Conservation (phyloP, 2,113 vertebrate species). For the Pollachius pollachius region DNA sequence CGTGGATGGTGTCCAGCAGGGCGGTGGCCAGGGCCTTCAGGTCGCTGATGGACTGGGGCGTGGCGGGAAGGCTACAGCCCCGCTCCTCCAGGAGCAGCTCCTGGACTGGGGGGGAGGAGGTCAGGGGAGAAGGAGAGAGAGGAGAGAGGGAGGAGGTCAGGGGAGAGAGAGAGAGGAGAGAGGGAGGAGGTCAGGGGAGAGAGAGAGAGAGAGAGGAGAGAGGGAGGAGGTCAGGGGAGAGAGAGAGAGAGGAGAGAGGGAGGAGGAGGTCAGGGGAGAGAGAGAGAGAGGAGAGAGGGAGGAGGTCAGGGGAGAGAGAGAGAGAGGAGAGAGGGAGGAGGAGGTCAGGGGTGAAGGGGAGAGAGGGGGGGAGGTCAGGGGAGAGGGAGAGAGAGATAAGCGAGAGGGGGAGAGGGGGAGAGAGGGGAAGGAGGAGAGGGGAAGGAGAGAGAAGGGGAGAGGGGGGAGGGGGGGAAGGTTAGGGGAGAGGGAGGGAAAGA, state of each 20-base stretch:
- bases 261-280: too few relatives aligned
- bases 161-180: too few relatives aligned
- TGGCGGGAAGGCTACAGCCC: constrained; percentile 65
- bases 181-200: too few relatives aligned
- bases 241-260: background rate
- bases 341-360: background rate
- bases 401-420: too few relatives aligned
- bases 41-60: constrained; percentile 63
- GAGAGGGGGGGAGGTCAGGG: background rate
- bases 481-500: background rate
- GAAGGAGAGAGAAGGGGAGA: too few relatives aligned
- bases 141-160: too few relatives aligned
- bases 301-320: too few relatives aligned
- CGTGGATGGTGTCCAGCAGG: constrained; percentile 67
- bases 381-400: too few relatives aligned
- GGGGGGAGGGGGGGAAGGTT: background rate
- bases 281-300: background rate
- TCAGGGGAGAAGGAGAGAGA: too few relatives aligned
- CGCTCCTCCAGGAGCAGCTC: constrained; percentile 66
- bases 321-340: too few relatives aligned
- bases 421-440: too few relatives aligned
- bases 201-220: too few relatives aligned
- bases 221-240: background rate
- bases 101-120: constrained; percentile 41
- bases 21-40: constrained; percentile 67